phyloP scores from a whole-genome alignment of 2,888 invertebrate species.

The Linyphia triangularis region DNA sequence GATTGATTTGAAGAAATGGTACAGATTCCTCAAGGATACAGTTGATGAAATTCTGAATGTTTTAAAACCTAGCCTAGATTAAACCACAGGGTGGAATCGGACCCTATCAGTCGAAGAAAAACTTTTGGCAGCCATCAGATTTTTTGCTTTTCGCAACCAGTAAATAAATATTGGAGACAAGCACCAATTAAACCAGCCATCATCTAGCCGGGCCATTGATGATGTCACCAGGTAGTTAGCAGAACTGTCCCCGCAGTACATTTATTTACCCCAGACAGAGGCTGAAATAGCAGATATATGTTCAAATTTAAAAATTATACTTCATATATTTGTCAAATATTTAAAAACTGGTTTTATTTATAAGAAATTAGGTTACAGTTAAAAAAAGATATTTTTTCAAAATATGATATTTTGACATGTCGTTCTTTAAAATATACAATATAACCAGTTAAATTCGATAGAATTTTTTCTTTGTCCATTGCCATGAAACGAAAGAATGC shows the following conservation, averaged over 20 bases:
- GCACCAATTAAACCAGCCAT: background rate
- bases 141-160: background rate
- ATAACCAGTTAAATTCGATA: too few species aligned
- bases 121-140: background rate
- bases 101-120: background rate
- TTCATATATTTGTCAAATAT: too few species aligned
- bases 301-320: too few species aligned
- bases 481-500: too few species aligned
- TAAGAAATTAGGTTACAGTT: too few species aligned
- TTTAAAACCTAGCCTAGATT: background rate
- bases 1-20: background rate
- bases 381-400: too few species aligned
- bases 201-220: background rate
- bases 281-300: background rate
- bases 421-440: too few species aligned
- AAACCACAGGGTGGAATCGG: background rate
- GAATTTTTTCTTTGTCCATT: too few species aligned
- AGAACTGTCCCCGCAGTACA: background rate
- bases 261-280: slow-evolving; percentile 14
- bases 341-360: too few species aligned
- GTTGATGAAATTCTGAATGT: background rate
- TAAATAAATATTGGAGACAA: background rate
- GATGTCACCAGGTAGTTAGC: background rate
- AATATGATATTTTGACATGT: too few species aligned
- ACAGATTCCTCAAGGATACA: background rate